These are phyloP conservation scores for Macrochelys suwanniensis DNA, from an alignment of 2,797 vertebrate species.

Conservation along the genomic window DNA sequence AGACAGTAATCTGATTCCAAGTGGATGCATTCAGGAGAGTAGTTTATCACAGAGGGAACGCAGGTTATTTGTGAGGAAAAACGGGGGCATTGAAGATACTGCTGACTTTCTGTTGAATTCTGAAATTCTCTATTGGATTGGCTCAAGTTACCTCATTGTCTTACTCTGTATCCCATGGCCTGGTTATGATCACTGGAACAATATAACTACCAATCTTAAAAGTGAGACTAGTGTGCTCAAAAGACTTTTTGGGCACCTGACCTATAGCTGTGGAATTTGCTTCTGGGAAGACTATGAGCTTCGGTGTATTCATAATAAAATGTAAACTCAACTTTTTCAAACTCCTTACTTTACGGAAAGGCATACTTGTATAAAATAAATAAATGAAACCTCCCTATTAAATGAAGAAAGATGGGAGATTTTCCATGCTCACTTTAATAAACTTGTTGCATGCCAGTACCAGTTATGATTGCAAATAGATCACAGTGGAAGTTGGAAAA, in stretches of 20 bases:
- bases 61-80: not conserved
- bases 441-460: rapidly evolving
- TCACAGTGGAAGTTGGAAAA: rapidly evolving
- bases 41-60: not conserved
- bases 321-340: not conserved
- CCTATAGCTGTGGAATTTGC: not conserved
- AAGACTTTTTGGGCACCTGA: not conserved
- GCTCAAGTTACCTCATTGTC: not conserved
- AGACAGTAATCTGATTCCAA: not conserved
- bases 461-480: rapidly evolving
- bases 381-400: not conserved
- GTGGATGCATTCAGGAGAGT: not conserved
- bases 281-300: rapidly evolving
- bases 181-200: not conserved
- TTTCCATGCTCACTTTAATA: not conserved
- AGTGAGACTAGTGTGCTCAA: not conserved
- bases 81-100: not conserved
- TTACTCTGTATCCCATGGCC: not conserved
- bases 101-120: not conserved
- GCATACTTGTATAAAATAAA: not conserved
- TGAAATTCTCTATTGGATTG: not conserved
- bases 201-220: not conserved
- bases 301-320: rapidly evolving
- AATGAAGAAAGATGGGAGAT: not conserved
- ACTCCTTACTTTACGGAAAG: not conserved